Conservation (phyloP, 2,113 vertebrate genomes). For the Mixornis gularis region DNA sequence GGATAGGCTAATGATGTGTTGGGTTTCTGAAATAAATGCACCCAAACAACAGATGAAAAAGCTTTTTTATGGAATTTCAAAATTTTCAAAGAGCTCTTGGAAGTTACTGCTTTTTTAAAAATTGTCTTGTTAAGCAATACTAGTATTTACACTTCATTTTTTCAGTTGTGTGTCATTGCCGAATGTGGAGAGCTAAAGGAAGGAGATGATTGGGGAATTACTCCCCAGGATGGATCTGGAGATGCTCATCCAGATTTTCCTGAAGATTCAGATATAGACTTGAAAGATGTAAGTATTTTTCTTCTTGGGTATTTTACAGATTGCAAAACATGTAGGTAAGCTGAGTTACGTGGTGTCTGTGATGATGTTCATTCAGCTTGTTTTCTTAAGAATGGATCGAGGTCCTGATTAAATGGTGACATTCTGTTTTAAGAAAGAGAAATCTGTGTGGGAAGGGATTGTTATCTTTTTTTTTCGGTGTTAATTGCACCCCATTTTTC, state of each 20-base stretch:
- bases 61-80: background rate
- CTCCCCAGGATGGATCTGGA: conserved; percentile 80
- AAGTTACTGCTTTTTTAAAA: background rate
- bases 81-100: background rate
- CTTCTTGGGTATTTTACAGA: background rate
- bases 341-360: background rate
- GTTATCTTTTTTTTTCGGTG: background rate
- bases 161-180: conserved; percentile 83
- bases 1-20: background rate
- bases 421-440: background rate
- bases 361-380: background rate
- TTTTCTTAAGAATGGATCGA: background rate
- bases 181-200: conserved; percentile 90
- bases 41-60: conserved; percentile 8
- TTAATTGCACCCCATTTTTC: background rate
- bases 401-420: background rate
- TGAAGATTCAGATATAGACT: conserved; percentile 86
- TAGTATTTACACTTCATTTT: background rate
- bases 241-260: conserved; percentile 90
- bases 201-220: conserved; percentile 81
- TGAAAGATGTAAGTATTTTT: conserved; percentile 83
- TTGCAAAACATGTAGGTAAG: background rate
- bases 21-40: background rate
- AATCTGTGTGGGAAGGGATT: background rate
- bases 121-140: background rate